Evolutionary conservation across 2,113 vertebrate species (phyloP).

Genomic region (Chaenogobius annularis): DNA sequence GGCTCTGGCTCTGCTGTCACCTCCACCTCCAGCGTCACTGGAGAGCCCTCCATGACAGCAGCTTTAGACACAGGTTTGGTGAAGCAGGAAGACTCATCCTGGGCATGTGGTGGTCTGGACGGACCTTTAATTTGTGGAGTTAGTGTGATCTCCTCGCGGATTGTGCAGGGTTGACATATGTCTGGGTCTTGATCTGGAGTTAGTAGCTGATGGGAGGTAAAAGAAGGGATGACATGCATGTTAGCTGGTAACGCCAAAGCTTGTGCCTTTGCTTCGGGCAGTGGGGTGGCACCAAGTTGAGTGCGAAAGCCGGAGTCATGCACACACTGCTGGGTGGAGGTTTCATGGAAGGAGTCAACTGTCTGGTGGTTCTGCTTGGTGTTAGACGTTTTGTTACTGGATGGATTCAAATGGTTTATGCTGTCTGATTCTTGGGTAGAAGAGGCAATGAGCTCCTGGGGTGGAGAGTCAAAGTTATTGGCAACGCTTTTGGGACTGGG

Average conservation of each 20-base stretch:
- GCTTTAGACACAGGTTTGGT: slow-evolving; percentile 87
- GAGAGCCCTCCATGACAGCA: slow-evolving; percentile 88
- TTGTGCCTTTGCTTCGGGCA: slow-evolving; percentile 12
- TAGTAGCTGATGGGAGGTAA: slow-evolving; percentile 65
- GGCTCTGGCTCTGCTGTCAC: slow-evolving; percentile 90
- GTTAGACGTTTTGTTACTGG: slow-evolving; percentile 12
- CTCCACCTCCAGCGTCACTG: slow-evolving; percentile 95
- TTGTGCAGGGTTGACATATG: slow-evolving; percentile 77
- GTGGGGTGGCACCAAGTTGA: slow-evolving; percentile 4
- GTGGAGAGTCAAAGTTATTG: slow-evolving; percentile 3
- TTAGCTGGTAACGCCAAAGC: slow-evolving; percentile 61
- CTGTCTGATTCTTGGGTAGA: not conserved
- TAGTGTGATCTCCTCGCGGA: slow-evolving; percentile 84
- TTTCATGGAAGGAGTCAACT: slow-evolving; percentile 65
- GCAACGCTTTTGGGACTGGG: not conserved
- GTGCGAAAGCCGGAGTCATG: slow-evolving; percentile 79
- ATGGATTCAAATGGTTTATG: slow-evolving; percentile 4
- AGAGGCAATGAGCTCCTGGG: slow-evolving; percentile 6
- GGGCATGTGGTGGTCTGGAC: slow-evolving; percentile 41
- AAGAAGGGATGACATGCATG: slow-evolving; percentile 81
- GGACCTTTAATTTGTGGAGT: slow-evolving; percentile 80
- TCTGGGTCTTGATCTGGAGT: slow-evolving; percentile 75
- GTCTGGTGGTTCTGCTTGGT: slow-evolving; percentile 50
- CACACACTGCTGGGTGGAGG: slow-evolving; percentile 72
- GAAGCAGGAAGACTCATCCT: slow-evolving; percentile 80